Base-by-base conservation (phyloP, 64 coral and sea anemone species). In the Porites lutea region DNA sequence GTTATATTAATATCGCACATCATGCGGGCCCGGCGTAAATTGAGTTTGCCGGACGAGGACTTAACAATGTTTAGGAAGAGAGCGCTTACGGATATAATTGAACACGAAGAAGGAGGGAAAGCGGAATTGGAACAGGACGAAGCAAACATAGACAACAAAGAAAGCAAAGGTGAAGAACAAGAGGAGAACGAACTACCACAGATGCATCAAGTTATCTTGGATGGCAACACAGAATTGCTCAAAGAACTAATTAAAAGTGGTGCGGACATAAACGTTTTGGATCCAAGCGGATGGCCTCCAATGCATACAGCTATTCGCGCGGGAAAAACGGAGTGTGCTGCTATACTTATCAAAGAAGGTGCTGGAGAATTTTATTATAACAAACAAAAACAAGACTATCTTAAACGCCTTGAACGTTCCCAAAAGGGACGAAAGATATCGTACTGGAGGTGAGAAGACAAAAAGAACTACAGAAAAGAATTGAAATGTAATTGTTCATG, bases 341-440 rank as follows among this genome's bases (percentile, higher is more conserved):
- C 96, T 59, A 59, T 98, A 54, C 93, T 98, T 16, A 71, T 98
- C 10, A 98, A 98, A 62, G 89, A 95, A 53, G 96, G 93, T 5
- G 96, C 93, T 51, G 96, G 96, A 16, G 96, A 98, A 47, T 95
- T 98, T 89, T 98, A 93, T 44, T 97, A 88, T 49, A 74, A 82
- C 16, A 93, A 89, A 68, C 95, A 97, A 76, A 97, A 97, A 60
- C 92, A 93, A 45, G 88, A 97, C 49, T 97, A 97, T 50, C 74
- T 94, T 48, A 93, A 83, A 48, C 78, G 95, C 37, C 45, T 94
- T 14, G 77, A 97, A 67, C 86, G 59, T 53, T 94, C 74, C 15
- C 93, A 77, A 63, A 76, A 64, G 19, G 83, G 82, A 51, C 58
- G 95, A 27, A 93, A 61, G 63, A 74, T 65, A 58, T 98, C 96